A percentile compares a stretch with the other conserved stretches of the same genome.
Conservation (phyloP, 2,797 vertebrate species). For the Propithecus deckenii region DNA sequence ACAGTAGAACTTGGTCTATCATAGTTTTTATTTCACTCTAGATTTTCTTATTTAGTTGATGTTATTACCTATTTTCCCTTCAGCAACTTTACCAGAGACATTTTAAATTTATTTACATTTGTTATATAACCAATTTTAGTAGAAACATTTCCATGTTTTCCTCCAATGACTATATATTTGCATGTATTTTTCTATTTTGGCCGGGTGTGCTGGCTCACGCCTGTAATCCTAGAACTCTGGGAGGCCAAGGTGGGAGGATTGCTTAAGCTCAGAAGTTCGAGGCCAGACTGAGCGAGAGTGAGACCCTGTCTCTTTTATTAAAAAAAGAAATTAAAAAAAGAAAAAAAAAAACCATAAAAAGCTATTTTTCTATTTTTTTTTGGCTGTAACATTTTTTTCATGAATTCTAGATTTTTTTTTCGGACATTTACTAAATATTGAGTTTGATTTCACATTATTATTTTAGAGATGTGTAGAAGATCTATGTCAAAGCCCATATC, state of each 20-base stretch:
- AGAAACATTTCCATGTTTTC: neutral
- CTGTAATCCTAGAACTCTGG: too few relatives aligned
- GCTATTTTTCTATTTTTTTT: neutral
- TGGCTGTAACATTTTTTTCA: neutral
- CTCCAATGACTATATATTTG: neutral
- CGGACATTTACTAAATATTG: neutral
- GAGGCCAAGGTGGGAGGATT: too few relatives aligned
- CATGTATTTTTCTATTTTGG: neutral
- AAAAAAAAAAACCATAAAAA: too few relatives aligned
- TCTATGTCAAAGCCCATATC: neutral
- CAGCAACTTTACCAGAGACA: neutral
- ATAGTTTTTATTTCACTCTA: neutral
- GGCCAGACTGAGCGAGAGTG: too few relatives aligned
- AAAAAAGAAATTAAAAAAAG: too few relatives aligned
- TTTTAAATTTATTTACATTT: neutral
- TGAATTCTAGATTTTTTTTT: neutral
- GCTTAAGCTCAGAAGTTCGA: too few relatives aligned
- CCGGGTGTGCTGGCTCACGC: too few relatives aligned
- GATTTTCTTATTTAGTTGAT: neutral
- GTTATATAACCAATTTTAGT: neutral
- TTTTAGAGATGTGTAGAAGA: neutral
- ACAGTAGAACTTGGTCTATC: neutral
- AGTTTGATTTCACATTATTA: neutral
- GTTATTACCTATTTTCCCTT: neutral
- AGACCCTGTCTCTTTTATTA: too few relatives aligned